Conservation (phyloP, 2,797 vertebrate genomes). For the Bovichtus variegatus region DNA sequence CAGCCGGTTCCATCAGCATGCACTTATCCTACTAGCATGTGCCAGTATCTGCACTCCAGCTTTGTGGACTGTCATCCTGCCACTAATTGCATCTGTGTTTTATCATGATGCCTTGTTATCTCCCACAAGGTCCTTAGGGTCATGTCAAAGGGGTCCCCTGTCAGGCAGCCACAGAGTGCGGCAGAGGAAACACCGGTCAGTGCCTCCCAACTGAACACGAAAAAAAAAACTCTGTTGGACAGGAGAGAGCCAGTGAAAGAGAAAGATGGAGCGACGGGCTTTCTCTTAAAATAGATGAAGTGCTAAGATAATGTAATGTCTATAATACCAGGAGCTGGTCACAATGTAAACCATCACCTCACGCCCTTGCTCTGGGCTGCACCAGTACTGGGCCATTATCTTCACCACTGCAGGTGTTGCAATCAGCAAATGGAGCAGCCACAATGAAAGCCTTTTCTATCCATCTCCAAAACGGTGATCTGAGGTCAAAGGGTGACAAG, state of each 20-base stretch:
- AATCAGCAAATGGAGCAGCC: conserved; percentile 77
- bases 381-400: conserved; percentile 68
- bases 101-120: conserved; percentile 79
- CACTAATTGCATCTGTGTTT: conserved; percentile 76
- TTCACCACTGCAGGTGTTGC: conserved; percentile 66
- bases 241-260: conserved; percentile 14
- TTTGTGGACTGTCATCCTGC: conserved; percentile 56
- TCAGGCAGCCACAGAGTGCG: conserved; percentile 59
- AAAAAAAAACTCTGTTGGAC: background rate
- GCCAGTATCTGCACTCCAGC: conserved; percentile 55
- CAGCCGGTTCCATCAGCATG: conserved; percentile 43
- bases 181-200: conserved; percentile 43
- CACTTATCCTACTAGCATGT: conserved; percentile 56
- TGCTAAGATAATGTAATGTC: conserved; percentile 61
- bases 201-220: conserved; percentile 10
- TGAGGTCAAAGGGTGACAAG: conserved; percentile 53
- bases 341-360: conserved; percentile 52
- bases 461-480: conserved; percentile 54
- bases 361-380: conserved; percentile 48
- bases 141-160: conserved; percentile 64
- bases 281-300: conserved; percentile 56
- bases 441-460: conserved; percentile 66
- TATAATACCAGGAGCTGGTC: conserved; percentile 51
- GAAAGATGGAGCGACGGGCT: conserved; percentile 17
- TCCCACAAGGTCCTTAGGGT: conserved; percentile 62